These are phyloP conservation scores for Hoplias malabaricus DNA, from an alignment of 2,113 vertebrate species.

Conservation along the genomic window DNA sequence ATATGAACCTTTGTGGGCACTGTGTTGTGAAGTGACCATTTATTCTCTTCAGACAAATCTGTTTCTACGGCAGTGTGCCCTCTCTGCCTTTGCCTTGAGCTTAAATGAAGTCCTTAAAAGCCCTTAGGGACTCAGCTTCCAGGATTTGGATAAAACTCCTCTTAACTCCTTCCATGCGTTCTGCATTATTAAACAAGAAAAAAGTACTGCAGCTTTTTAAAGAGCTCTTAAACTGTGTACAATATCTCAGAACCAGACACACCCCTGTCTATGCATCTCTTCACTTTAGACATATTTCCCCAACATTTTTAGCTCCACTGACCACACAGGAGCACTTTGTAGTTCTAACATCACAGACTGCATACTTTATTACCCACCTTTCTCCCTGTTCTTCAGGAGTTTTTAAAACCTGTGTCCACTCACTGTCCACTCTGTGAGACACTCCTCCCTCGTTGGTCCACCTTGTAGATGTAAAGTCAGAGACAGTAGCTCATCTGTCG, in stretches of 20 bases:
- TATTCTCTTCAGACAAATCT: neutral
- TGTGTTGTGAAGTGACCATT: neutral
- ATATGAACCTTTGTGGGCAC: neutral
- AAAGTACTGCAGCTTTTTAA: constrained; percentile 1
- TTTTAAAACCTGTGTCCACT: no score
- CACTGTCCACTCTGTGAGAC: no score
- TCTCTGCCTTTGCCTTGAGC: neutral
- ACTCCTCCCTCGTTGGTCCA: no score
- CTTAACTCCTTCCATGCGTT: neutral
- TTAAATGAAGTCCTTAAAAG: constrained; percentile 8
- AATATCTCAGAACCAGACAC: neutral
- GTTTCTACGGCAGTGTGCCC: constrained; percentile 2
- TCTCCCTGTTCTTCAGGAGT: no score
- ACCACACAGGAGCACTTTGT: no score
- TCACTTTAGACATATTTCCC: neutral
- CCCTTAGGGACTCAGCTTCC: neutral
- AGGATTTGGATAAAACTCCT: neutral
- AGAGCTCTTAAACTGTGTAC: neutral
- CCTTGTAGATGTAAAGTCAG: no score
- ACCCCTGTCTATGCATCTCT: neutral
- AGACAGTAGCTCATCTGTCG: no score
- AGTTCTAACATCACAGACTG: no score
- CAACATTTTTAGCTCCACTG: no score
- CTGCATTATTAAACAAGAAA: constrained; percentile 33
- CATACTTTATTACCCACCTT: no score